Percentiles rank a stretch among this genome's conserved stretches.
These are phyloP conservation scores for Anoplopoma fimbria DNA, from an alignment of 2,113 vertebrate genomes.

Conservation along the genomic window DNA sequence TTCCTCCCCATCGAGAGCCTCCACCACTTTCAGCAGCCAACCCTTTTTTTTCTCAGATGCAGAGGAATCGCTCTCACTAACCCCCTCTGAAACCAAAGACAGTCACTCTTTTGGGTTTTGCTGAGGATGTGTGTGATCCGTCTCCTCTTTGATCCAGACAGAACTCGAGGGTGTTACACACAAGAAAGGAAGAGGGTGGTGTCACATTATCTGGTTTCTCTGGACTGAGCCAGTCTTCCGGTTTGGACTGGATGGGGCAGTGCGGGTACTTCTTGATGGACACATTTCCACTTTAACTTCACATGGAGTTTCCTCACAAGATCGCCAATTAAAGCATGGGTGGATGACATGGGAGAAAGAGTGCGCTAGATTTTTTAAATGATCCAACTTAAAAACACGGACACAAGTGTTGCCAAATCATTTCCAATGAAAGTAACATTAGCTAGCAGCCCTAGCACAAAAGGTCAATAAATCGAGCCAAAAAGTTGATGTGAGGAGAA, in stretches of 20 bases:
- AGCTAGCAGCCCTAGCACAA: background rate
- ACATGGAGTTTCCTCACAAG: conserved; percentile 40
- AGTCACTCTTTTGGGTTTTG: conserved; percentile 26
- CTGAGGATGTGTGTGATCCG: conserved; percentile 47
- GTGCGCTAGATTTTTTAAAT: background rate
- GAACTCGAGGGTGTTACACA: conserved; percentile 52
- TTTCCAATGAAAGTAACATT: background rate
- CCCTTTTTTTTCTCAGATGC: conserved; percentile 10
- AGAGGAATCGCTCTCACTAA: background rate
- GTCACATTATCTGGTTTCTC: conserved; percentile 36
- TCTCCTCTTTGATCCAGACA: conserved; percentile 51
- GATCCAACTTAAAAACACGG: background rate
- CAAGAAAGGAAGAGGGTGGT: conserved; percentile 52
- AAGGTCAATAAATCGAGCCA: background rate
- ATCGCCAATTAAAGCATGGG: background rate
- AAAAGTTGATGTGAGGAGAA: too few species aligned
- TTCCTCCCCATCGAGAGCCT: conserved; percentile 21
- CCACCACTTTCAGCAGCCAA: background rate
- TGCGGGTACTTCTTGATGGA: conserved; percentile 18
- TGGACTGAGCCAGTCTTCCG: conserved; percentile 48
- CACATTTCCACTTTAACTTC: conserved; percentile 36
- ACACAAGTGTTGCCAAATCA: background rate
- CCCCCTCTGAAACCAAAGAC: background rate
- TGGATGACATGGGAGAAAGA: background rate
- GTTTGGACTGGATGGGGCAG: conserved; percentile 33